A percentile compares a stretch with the other conserved stretches of the same genome.
Evolutionary conservation across 2,113 vertebrate species (phyloP).

Genomic region (Takifugu flavidus): DNA sequence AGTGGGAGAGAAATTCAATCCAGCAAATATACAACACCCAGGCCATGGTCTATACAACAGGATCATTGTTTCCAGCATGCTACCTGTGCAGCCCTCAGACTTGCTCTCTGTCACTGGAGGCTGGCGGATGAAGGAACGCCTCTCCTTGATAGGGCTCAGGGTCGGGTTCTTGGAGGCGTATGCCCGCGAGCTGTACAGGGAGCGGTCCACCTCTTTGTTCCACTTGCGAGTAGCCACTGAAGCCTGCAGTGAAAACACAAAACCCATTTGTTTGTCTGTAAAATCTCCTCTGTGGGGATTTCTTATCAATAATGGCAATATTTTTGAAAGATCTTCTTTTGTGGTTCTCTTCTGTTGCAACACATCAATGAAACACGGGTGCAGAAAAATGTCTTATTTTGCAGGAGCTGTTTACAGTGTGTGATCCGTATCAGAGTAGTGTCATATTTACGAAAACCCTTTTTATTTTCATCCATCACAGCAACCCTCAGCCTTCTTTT

Average conservation of each 20-base stretch:
- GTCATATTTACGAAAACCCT: too few relatives aligned
- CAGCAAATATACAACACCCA: not conserved
- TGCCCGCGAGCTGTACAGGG: constrained; percentile 68
- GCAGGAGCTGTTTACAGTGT: not conserved
- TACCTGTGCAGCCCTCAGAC: not conserved
- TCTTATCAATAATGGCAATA: too few relatives aligned
- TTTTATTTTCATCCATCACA: too few relatives aligned
- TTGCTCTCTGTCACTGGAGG: not conserved
- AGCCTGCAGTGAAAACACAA: constrained; percentile 15
- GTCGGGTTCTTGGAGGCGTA: constrained; percentile 72
- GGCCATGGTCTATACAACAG: too few relatives aligned
- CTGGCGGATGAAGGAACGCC: constrained; percentile 10
- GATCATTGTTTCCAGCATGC: not conserved
- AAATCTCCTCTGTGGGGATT: too few relatives aligned
- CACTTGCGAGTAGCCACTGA: constrained; percentile 37
- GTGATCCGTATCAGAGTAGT: not conserved
- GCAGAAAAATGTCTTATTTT: too few relatives aligned
- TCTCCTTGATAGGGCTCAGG: constrained; percentile 73
- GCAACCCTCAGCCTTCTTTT: too few relatives aligned
- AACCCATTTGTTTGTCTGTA: not conserved
- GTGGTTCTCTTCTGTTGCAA: not conserved
- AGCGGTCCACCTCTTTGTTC: constrained; percentile 68
- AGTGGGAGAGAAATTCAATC: constrained; percentile 5
- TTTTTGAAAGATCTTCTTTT: too few relatives aligned
- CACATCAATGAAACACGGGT: not conserved